Percentiles rank a stretch among this genome's conserved stretches.
These are phyloP conservation scores for rat (Rattus norvegicus) DNA, from an alignment of 2,113 vertebrate genomes.

Conservation along the genomic window GRCr8 NC_086022.1:69711001-69711500, in stretches of 20 bases:
- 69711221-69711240: background rate
- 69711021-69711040: background rate
- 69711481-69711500: no score
- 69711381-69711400: background rate
- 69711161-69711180: background rate
- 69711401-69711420: background rate
- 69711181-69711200: background rate
- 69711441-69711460: no score
- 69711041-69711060: background rate
- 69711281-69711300: constrained; percentile 23
- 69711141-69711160: background rate
- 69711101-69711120: background rate
- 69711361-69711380: no score
- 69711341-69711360: background rate
- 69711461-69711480: no score
- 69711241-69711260: background rate
- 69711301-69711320: background rate
- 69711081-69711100: fast-evolving
- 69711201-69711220: background rate
- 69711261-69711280: background rate
- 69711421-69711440: background rate
- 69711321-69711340: background rate
- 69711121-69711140: background rate
- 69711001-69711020: background rate
- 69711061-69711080: background rate